These are phyloP conservation scores for Hypercompe scribonia DNA, from an alignment of 2,888 invertebrate genomes.

Conservation along the genomic window DNA sequence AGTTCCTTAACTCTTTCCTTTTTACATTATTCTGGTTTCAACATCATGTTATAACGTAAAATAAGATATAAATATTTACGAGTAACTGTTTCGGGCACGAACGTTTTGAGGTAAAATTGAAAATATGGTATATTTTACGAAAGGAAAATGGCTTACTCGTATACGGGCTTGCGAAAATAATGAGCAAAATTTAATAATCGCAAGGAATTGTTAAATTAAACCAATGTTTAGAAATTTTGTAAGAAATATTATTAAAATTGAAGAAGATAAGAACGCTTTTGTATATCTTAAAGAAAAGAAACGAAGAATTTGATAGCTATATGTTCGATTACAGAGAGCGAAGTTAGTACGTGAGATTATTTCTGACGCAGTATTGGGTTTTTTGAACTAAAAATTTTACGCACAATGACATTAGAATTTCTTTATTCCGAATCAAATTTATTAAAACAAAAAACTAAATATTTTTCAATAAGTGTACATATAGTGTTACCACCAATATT, in stretches of 20 bases:
- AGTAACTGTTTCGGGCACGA: neutral
- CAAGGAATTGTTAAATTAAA: neutral
- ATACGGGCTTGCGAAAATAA: neutral
- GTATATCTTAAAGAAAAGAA: too few species aligned
- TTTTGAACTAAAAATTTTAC: too few species aligned
- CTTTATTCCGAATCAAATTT: neutral
- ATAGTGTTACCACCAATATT: too few species aligned
- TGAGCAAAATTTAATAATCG: conserved; percentile 2
- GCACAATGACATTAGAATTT: neutral
- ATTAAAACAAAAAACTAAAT: too few species aligned
- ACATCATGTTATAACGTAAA: conserved; percentile 10
- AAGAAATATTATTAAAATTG: neutral
- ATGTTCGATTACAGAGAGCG: neutral
- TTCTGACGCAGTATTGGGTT: too few species aligned
- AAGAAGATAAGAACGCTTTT: neutral
- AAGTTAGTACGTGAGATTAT: neutral
- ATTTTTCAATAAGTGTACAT: too few species aligned
- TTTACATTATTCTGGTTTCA: conserved; percentile 12
- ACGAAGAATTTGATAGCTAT: too few species aligned
- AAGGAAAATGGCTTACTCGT: neutral
- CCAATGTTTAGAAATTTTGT: neutral
- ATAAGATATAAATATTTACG: conserved; percentile 19
- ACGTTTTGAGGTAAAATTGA: conserved; percentile 13
- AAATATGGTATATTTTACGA: conserved; percentile 5
- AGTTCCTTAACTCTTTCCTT: conserved; percentile 2